A percentile compares a stretch with the other conserved stretches of the same genome.
Evolutionary conservation across 2,888 invertebrate genomes (phyloP).

Genomic region (Netelia virgata): DNA sequence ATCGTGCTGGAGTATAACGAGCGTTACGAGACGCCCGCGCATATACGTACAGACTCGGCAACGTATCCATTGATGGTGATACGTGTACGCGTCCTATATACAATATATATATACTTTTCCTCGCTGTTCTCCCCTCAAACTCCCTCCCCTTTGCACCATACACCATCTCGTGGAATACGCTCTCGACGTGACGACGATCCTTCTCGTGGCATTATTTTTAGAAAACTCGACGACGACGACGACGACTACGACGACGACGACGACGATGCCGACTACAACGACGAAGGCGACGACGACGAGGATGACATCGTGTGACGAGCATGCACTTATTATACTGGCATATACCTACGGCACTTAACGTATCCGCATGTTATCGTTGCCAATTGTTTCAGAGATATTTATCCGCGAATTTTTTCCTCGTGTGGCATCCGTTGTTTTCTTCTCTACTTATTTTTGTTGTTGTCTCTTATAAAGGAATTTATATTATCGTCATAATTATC

Average conservation of each 20-base stretch:
- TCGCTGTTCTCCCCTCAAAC: background rate
- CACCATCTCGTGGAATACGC: too few relatives aligned
- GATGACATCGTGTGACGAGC: constrained; percentile 9
- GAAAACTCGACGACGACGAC: background rate
- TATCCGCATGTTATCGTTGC: background rate
- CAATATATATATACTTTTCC: constrained; percentile 30
- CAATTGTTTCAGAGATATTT: background rate
- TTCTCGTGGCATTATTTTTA: background rate
- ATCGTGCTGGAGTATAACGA: constrained; percentile 73
- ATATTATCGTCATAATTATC: constrained; percentile 6
- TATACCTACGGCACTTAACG: background rate
- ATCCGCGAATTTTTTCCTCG: background rate
- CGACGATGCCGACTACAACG: background rate
- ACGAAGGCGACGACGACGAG: background rate
- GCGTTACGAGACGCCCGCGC: constrained; percentile 58
- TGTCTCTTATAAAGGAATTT: background rate
- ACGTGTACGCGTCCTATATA: constrained; percentile 33
- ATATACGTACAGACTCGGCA: constrained; percentile 17
- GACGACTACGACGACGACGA: background rate
- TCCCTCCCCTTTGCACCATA: too few relatives aligned
- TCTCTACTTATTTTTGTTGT: too few relatives aligned
- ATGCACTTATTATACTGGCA: constrained; percentile 5
- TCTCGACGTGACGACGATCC: background rate
- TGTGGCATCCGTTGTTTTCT: background rate
- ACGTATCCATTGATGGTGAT: constrained; percentile 70